Conservation (phyloP, 2,888 invertebrate genomes). For the Rhamnusium bicolor region DNA sequence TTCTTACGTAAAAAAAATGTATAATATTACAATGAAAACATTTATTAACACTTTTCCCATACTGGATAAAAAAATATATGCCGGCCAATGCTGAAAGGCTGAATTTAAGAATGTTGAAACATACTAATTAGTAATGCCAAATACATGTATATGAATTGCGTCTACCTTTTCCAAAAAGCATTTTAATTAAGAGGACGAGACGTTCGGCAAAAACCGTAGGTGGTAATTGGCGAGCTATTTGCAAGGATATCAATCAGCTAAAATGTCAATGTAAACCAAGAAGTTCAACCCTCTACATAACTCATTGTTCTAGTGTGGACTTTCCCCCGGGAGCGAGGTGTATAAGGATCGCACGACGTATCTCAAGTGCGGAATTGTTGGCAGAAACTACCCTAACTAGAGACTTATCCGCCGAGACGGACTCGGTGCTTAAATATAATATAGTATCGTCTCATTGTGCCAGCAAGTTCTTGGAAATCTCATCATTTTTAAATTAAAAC, state of each 20-base stretch:
- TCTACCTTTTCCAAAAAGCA: too few relatives aligned
- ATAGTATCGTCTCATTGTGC: background rate
- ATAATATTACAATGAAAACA: too few relatives aligned
- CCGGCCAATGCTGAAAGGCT: too few relatives aligned
- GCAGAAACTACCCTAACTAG: background rate
- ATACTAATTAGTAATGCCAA: too few relatives aligned
- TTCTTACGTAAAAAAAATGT: too few relatives aligned
- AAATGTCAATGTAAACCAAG: conserved; percentile 51
- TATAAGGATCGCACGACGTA: conserved; percentile 27
- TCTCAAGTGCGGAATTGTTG: background rate
- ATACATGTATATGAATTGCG: too few relatives aligned
- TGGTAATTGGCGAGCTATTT: conserved; percentile 48
- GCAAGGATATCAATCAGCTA: conserved; percentile 49
- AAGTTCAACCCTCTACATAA: conserved; percentile 46
- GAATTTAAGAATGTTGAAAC: too few relatives aligned
- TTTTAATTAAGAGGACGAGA: background rate
- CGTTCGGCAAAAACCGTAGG: conserved; percentile 11
- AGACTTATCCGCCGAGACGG: background rate
- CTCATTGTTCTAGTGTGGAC: conserved; percentile 38
- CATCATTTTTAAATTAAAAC: background rate
- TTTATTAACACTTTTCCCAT: too few relatives aligned
- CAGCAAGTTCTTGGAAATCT: background rate
- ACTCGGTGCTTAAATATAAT: background rate
- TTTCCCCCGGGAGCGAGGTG: conserved; percentile 32
- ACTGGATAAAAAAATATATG: too few relatives aligned